phyloP scores from a whole-genome alignment of 2,797 vertebrate genomes.

The Microctenopoma steveboyesi region DNA sequence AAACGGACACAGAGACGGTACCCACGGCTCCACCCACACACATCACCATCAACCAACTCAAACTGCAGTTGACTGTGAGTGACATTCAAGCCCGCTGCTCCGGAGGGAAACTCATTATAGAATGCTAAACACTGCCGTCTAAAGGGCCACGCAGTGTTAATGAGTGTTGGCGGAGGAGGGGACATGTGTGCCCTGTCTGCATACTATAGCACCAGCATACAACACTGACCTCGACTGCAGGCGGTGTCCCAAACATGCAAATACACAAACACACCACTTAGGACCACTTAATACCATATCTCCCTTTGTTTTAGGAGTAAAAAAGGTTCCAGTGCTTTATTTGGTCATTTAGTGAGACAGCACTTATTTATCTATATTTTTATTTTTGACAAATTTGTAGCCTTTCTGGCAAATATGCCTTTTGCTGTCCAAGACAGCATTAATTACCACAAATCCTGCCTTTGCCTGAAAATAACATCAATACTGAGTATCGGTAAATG shows the following conservation, averaged over 20 bases:
- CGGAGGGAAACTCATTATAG: constrained; percentile 78
- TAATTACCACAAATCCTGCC: neutral
- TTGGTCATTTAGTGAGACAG: constrained; percentile 17
- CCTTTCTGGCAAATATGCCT: constrained; percentile 9
- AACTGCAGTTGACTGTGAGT: constrained; percentile 71
- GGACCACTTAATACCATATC: constrained; percentile 13
- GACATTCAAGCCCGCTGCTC: constrained; percentile 74
- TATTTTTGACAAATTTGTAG: constrained; percentile 3
- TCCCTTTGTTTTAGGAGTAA: constrained; percentile 7
- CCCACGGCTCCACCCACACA: constrained; percentile 55
- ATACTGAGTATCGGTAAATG: neutral
- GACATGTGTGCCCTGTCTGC: constrained; percentile 64
- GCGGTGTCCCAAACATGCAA: constrained; percentile 14
- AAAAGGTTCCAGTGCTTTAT: constrained; percentile 6
- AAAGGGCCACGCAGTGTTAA: constrained; percentile 78
- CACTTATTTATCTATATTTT: constrained; percentile 11
- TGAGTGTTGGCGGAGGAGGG: constrained; percentile 62
- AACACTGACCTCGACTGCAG: constrained; percentile 46
- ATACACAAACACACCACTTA: neutral
- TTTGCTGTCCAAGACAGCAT: neutral
- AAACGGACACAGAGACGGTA: constrained; percentile 53
- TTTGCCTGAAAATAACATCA: neutral
- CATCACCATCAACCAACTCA: constrained; percentile 53
- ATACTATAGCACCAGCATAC: constrained; percentile 54
- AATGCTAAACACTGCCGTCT: constrained; percentile 76